Evolutionary conservation across 2,888 invertebrate genomes (phyloP), one percentile per base, ranked within the genome.

Genomic region (Himalopsyche japonica): DNA sequence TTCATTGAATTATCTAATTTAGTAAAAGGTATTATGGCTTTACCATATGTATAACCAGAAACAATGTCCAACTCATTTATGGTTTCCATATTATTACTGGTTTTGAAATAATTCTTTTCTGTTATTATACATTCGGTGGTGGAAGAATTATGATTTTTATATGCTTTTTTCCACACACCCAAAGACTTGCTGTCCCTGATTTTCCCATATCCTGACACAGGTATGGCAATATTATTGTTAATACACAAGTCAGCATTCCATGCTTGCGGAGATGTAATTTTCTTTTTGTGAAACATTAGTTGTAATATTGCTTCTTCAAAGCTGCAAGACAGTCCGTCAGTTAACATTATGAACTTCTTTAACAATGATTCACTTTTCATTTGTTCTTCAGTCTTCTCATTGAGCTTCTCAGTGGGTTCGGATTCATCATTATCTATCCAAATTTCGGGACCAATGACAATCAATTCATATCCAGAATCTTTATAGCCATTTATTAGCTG

Each of bases 231-330:
- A 86, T 93, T 90, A 0, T 92, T 91, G 3, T 94, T 94, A 86
- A 94, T 93, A 80, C 93, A 92, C 77, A 96, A 89, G 83, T 93
- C 92, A 43, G 93, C 92, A 90, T 95, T 94, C 95, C 96, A 96
- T 0, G 94, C 92, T 84, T 91, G 91, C 0, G 94, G 91, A 48
- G 91, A 91, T 0, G 90, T 89, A 77, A 89, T 88, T 87, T 91
- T 93, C 86, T 92, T 93, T 84, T 92, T 92, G 87, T 93, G 93
- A 87, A 92, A 93, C 27, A 92, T 90, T 0, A 95, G 90, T 84
- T 94, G 93, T 18, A 91, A 91, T 88, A 95, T 90, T 0, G 94
- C 94, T 87, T 94, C 93, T 81, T 93, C 92, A 87, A 94, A 93
- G 85, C 92, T 92, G 86, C 92, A 93, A 18, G 93, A 88, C 77